These are phyloP conservation scores for Leptodactylus fallax DNA, from an alignment of 2,797 vertebrate genomes.

Conservation along the genomic window DNA sequence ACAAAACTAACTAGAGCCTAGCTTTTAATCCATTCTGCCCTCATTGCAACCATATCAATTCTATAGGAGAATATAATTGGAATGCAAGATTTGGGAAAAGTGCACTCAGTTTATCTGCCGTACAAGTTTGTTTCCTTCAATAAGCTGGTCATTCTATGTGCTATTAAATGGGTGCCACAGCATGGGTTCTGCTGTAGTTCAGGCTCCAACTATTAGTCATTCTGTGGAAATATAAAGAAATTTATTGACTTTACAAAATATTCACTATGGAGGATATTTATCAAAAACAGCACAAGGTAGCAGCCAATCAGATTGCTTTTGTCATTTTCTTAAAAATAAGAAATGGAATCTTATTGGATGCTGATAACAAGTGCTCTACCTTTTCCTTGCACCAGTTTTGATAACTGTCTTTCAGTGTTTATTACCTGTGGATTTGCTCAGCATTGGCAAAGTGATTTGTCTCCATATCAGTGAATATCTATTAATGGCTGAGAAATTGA, in stretches of 20 bases:
- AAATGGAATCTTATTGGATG: not conserved
- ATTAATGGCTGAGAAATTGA: not conserved
- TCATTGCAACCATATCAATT: slow-evolving; percentile 17
- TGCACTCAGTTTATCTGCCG: not conserved
- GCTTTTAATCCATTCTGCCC: slow-evolving; percentile 53
- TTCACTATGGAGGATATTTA: not conserved
- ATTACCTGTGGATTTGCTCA: not conserved
- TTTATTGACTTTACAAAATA: not conserved
- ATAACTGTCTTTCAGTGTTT: not conserved
- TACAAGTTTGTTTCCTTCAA: not conserved
- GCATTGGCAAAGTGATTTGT: too few relatives aligned
- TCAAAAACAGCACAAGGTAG: not conserved
- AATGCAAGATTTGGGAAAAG: slow-evolving; percentile 60
- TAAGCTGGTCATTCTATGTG: not conserved
- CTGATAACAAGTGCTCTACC: not conserved
- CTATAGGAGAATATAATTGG: slow-evolving; percentile 2
- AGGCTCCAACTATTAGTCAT: not conserved
- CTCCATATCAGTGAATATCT: not conserved
- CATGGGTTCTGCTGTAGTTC: not conserved
- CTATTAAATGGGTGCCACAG: too few relatives aligned
- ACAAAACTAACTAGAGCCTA: slow-evolving; percentile 58
- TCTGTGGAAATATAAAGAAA: not conserved
- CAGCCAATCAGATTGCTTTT: not conserved
- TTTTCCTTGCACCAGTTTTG: not conserved
- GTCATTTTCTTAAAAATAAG: not conserved